A percentile compares a stretch with the other conserved stretches of the same genome.
phyloP scores from a whole-genome alignment of 2,797 vertebrate genomes.

The Argyrosomus regius region DNA sequence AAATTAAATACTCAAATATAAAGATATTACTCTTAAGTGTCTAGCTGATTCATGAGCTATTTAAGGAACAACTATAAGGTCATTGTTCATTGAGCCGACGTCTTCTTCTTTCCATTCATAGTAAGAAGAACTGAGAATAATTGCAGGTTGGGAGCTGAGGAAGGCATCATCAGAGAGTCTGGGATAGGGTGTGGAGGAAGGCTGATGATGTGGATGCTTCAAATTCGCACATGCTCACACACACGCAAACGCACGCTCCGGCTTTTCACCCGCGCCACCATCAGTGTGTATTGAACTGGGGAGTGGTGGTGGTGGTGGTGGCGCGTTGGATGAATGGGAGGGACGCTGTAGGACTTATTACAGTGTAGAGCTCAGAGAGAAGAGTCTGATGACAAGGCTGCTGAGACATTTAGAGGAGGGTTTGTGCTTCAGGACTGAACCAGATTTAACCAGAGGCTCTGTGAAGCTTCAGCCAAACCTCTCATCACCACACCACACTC shows the following conservation, averaged over 20 bases:
- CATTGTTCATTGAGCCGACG: constrained; percentile 42
- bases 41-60: constrained; percentile 22
- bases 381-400: constrained; percentile 58
- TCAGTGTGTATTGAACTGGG: constrained; percentile 21
- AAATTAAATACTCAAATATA: constrained; percentile 4
- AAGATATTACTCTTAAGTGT: constrained; percentile 10
- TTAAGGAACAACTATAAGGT: constrained; percentile 26
- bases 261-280: constrained; percentile 20
- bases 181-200: constrained; percentile 53
- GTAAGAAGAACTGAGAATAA: constrained; percentile 22
- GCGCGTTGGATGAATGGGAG: constrained; percentile 27
- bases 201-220: constrained; percentile 41
- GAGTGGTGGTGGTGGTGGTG: constrained; percentile 27
- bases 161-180: constrained; percentile 30
- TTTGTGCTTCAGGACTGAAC: constrained; percentile 35
- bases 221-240: not conserved
- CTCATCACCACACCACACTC: constrained; percentile 56
- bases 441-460: constrained; percentile 61
- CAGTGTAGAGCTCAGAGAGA: constrained; percentile 18
- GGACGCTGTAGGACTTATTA: constrained; percentile 39
- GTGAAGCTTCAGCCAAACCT: constrained; percentile 57
- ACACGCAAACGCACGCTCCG: not conserved
- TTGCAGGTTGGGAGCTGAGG: constrained; percentile 37
- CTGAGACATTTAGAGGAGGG: constrained; percentile 33
- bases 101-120: constrained; percentile 36